Conservation (phyloP, 2,113 vertebrate species). For the Tretioscincus oriximinensis region DNA sequence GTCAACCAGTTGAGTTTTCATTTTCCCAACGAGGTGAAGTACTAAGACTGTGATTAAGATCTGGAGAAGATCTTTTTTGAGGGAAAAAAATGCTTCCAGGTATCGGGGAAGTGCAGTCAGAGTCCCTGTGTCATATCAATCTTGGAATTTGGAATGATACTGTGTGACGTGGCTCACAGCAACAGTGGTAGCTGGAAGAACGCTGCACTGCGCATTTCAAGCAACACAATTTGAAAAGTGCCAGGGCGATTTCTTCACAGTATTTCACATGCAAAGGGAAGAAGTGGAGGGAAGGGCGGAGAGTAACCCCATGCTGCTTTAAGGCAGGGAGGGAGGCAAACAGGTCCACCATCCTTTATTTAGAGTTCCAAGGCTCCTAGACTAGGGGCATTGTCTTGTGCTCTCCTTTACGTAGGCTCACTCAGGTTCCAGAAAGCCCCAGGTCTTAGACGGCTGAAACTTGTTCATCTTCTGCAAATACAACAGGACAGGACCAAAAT, state of each 20-base stretch:
- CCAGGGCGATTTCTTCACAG: slow-evolving; percentile 93
- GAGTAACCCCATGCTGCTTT: slow-evolving; percentile 92
- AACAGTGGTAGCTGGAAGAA: slow-evolving; percentile 62
- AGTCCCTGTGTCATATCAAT: slow-evolving; percentile 69
- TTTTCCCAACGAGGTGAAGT: slow-evolving; percentile 70
- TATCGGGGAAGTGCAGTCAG: slow-evolving; percentile 72
- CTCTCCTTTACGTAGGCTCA: slow-evolving; percentile 77
- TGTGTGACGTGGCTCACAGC: slow-evolving; percentile 75
- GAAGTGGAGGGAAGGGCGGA: slow-evolving; percentile 62
- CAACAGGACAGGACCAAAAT: slow-evolving; percentile 44
- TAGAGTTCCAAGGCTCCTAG: slow-evolving; percentile 77
- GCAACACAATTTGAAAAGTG: slow-evolving; percentile 82
- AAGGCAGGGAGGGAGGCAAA: slow-evolving; percentile 94
- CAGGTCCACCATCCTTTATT: slow-evolving; percentile 80
- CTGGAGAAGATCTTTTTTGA: slow-evolving; percentile 61
- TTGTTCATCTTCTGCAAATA: slow-evolving; percentile 90
- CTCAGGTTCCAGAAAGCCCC: slow-evolving; percentile 64
- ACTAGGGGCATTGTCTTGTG: slow-evolving; percentile 77
- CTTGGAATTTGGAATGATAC: slow-evolving; percentile 78
- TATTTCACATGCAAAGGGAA: slow-evolving; percentile 90
- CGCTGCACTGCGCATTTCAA: slow-evolving; percentile 79
- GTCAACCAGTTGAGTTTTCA: slow-evolving; percentile 73
- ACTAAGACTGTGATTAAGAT: slow-evolving; percentile 68
- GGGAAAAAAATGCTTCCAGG: slow-evolving; percentile 68
- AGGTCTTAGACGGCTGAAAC: slow-evolving; percentile 93